Conservation (phyloP, 2,113 vertebrate species). For the Mus pahari region DNA sequence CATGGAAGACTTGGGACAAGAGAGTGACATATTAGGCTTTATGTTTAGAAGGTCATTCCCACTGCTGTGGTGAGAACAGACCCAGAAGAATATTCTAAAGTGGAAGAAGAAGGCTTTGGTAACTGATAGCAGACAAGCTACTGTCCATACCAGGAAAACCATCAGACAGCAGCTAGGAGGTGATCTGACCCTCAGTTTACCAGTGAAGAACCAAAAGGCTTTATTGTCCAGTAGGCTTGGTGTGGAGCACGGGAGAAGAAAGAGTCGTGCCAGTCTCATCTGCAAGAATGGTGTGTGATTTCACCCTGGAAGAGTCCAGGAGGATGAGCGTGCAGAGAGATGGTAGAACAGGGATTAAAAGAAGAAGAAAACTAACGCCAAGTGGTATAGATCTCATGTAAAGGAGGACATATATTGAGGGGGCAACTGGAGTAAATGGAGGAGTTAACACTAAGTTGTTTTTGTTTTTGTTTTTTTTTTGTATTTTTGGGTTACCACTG, state of each 20-base stretch:
- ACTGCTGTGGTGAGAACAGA: not conserved
- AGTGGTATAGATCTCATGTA: fast-evolving
- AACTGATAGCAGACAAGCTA: not conserved
- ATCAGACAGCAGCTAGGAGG: not conserved
- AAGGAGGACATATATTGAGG: not conserved
- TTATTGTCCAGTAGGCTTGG: not conserved
- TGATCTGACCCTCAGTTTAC: not conserved
- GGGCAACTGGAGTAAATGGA: fast-evolving
- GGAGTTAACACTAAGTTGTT: fast-evolving
- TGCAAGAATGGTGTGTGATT: not conserved
- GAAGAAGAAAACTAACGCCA: not conserved
- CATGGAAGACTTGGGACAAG: not conserved
- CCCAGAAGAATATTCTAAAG: not conserved
- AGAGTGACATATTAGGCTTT: not conserved
- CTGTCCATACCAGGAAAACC: not conserved
- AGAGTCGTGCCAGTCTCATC: not conserved
- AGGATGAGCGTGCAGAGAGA: not conserved
- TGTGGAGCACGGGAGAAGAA: not conserved
- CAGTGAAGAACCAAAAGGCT: not conserved
- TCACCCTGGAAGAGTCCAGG: no score
- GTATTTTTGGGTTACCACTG: no score
- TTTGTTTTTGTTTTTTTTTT: no score
- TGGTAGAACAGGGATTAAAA: not conserved
- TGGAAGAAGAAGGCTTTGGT: not conserved
- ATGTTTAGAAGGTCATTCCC: not conserved